Evolutionary conservation across 37 sponge, comb jelly and placozoan species (phyloP).

Genomic region (Bolinopsis microptera): DNA sequence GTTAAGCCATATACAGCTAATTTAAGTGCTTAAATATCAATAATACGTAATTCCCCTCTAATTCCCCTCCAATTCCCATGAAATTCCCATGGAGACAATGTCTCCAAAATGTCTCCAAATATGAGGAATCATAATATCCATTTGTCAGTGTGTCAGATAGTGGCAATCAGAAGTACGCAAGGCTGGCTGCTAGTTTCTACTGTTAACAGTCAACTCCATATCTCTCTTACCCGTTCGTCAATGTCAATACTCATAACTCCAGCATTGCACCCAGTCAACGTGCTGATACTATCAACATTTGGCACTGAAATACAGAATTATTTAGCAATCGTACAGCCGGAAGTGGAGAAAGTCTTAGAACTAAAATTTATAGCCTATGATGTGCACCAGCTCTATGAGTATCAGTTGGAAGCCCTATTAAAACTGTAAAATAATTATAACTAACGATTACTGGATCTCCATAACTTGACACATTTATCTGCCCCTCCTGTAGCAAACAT

Average conservation of each 20-base stretch:
- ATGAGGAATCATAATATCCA: no score
- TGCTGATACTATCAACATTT: constrained; percentile 67
- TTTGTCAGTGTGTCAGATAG: neutral
- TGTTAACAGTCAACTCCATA: neutral
- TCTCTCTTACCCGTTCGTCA: constrained; percentile 74
- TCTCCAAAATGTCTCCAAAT: no score
- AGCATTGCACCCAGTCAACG: constrained; percentile 75
- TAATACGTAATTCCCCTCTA: no score
- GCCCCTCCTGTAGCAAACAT: constrained; percentile 90
- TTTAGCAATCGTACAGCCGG: no score
- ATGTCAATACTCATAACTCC: constrained; percentile 90
- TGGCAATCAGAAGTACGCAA: neutral
- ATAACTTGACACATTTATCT: constrained; percentile 86
- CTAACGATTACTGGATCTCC: constrained; percentile 67
- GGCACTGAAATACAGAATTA: constrained; percentile 9
- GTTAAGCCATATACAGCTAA: no score
- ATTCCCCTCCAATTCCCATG: no score
- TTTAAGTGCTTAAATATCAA: no score
- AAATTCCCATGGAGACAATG: no score
- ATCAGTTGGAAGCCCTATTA: neutral
- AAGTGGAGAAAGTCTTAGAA: no score
- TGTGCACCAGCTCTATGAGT: neutral
- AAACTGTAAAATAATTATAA: neutral
- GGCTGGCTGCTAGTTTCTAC: neutral
- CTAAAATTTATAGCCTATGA: no score